Conservation (phyloP, 2,888 invertebrate species). For the Hecatera dysodea region DNA sequence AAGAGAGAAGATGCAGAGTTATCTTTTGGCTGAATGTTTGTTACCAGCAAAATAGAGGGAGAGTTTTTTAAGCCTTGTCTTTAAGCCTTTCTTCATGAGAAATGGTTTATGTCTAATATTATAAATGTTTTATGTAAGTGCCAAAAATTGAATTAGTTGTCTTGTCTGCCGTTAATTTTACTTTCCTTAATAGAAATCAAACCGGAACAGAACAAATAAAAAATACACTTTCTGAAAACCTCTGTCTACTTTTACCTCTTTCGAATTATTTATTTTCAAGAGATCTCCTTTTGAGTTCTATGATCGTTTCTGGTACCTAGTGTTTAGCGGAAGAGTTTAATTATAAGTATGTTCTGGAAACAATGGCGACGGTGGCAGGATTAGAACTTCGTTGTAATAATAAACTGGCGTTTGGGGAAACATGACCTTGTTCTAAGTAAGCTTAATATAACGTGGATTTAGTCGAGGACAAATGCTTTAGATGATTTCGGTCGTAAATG, state of each 20-base stretch:
- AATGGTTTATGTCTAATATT: too few species aligned
- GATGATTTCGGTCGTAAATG: not conserved
- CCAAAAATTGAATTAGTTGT: too few species aligned
- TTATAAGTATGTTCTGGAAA: slow-evolving; percentile 55
- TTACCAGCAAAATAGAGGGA: not conserved
- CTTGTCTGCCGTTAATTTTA: too few species aligned
- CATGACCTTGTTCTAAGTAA: slow-evolving; percentile 52
- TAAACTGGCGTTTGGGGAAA: slow-evolving; percentile 52
- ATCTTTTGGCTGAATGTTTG: too few species aligned
- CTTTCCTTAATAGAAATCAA: not conserved
- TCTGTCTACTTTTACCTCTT: not conserved
- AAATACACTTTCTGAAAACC: too few species aligned
- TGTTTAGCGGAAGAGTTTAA: slow-evolving; percentile 55
- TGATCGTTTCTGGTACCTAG: slow-evolving; percentile 10
- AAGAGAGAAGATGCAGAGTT: too few species aligned
- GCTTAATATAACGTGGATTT: slow-evolving; percentile 35
- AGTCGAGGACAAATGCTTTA: slow-evolving; percentile 15
- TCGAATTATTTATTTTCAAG: not conserved
- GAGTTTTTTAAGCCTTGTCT: not conserved
- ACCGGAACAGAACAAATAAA: too few species aligned
- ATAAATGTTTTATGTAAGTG: not conserved
- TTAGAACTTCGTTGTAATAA: slow-evolving; percentile 58
- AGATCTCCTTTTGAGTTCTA: slow-evolving; percentile 27
- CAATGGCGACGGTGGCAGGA: slow-evolving; percentile 50
- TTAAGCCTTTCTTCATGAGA: too few species aligned